Conservation (phyloP, 2,888 invertebrate species). For the Caradrina kadenii region DNA sequence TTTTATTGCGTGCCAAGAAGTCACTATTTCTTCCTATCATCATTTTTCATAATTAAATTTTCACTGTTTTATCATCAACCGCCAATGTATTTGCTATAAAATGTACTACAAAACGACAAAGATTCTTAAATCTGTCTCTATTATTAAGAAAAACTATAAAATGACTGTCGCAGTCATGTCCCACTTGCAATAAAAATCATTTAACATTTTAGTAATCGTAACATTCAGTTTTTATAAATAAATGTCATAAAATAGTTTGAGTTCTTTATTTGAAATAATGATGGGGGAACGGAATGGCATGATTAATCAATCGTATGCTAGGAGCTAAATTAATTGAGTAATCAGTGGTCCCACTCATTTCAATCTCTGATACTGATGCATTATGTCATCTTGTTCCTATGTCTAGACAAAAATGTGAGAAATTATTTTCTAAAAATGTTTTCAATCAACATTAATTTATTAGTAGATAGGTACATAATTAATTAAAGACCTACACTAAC, state of each 20-base stretch:
- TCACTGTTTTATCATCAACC: slow-evolving; percentile 10
- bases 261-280: slow-evolving; percentile 38
- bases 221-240: slow-evolving; percentile 40
- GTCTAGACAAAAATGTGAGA: slow-evolving; percentile 5
- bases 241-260: slow-evolving; percentile 45
- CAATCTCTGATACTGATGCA: slow-evolving; percentile 10
- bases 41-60: slow-evolving; percentile 16
- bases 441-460: slow-evolving; percentile 6
- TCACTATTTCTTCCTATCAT: neutral
- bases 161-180: slow-evolving; percentile 16
- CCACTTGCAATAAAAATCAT: slow-evolving; percentile 45
- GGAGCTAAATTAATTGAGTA: slow-evolving; percentile 43
- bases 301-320: slow-evolving; percentile 44
- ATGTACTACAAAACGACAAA: slow-evolving; percentile 14
- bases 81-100: slow-evolving; percentile 20
- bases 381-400: slow-evolving; percentile 27
- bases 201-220: slow-evolving; percentile 34
- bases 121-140: slow-evolving; percentile 16
- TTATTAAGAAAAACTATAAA: slow-evolving; percentile 40
- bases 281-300: slow-evolving; percentile 6
- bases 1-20: slow-evolving; percentile 6
- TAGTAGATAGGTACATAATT: neutral
- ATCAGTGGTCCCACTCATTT: slow-evolving; percentile 35
- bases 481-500: neutral
- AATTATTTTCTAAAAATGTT: neutral